phyloP scores from a whole-genome alignment of 1,140 invertebrate genomes.

The Drosophila sproati region DNA sequence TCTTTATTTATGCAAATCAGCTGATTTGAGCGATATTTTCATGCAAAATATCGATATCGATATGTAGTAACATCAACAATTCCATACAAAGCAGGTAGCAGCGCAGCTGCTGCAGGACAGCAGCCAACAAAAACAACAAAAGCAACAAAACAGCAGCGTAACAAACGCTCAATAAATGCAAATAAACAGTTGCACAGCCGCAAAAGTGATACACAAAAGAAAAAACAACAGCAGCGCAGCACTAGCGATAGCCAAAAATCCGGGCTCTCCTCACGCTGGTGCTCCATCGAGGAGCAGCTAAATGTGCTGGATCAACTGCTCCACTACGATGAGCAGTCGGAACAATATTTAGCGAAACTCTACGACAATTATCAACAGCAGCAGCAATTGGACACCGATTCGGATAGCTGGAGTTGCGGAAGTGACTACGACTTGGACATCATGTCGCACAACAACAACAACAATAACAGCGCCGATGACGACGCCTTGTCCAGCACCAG shows the following conservation, averaged over 20 bases:
- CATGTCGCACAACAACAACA: slow-evolving; percentile 56
- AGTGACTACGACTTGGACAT: slow-evolving; percentile 60
- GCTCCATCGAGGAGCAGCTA: slow-evolving; percentile 77
- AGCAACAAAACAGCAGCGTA: slow-evolving; percentile 41
- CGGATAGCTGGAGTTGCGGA: slow-evolving; percentile 65
- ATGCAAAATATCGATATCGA: slow-evolving; percentile 32
- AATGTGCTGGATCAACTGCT: slow-evolving; percentile 75
- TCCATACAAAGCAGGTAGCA: slow-evolving; percentile 51
- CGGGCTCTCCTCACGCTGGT: slow-evolving; percentile 75
- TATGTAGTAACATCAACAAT: slow-evolving; percentile 46
- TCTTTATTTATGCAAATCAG: slow-evolving; percentile 38
- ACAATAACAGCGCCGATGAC: slow-evolving; percentile 52
- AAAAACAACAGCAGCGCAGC: slow-evolving; percentile 45
- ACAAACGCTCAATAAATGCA: slow-evolving; percentile 52
- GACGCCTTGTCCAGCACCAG: slow-evolving; percentile 80
- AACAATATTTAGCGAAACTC: slow-evolving; percentile 63
- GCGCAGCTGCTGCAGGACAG: slow-evolving; percentile 53
- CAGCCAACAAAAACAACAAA: slow-evolving; percentile 47
- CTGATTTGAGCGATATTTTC: slow-evolving; percentile 29
- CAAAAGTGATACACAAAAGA: slow-evolving; percentile 62
- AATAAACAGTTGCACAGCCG: slow-evolving; percentile 59
- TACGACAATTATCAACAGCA: slow-evolving; percentile 62
- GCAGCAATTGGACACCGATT: slow-evolving; percentile 38
- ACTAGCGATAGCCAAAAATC: slow-evolving; percentile 50
- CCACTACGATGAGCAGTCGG: slow-evolving; percentile 76